Conservation (phyloP, 2,113 vertebrate species). For the Panthera leo region DNA sequence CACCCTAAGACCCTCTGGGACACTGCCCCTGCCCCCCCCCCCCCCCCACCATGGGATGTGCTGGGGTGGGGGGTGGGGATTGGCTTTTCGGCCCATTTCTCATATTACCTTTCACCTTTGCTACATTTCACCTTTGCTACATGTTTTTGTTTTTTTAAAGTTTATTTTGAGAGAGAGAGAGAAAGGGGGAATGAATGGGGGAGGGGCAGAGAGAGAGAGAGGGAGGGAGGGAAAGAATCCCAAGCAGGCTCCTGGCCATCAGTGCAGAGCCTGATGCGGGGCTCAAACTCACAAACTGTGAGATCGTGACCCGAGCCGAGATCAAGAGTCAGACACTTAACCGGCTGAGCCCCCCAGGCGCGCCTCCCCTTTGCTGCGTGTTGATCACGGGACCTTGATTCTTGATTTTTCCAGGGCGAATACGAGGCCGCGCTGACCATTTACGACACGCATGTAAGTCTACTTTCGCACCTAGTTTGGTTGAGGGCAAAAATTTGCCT, state of each 20-base stretch:
- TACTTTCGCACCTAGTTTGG: accelerated
- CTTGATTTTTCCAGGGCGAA: slow-evolving; percentile 88
- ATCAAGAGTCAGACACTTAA: too few relatives aligned
- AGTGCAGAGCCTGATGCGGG: too few relatives aligned
- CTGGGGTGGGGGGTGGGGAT: accelerated
- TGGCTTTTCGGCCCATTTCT: background rate
- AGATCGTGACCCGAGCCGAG: too few relatives aligned
- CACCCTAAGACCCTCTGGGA: accelerated
- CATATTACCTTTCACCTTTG: accelerated
- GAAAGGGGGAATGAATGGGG: accelerated
- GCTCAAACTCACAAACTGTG: too few relatives aligned
- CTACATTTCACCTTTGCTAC: too few relatives aligned
- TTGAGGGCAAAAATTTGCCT: accelerated
- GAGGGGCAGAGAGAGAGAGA: too few relatives aligned
- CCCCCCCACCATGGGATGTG: accelerated
- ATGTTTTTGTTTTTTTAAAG: too few relatives aligned
- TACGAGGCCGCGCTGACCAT: slow-evolving; percentile 93
- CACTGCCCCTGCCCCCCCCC: background rate
- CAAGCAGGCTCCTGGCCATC: too few relatives aligned
- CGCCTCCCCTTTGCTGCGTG: background rate
- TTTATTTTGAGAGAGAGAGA: too few relatives aligned
- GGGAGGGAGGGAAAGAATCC: too few relatives aligned
- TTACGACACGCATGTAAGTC: slow-evolving; percentile 92
- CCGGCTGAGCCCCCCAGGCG: too few relatives aligned
- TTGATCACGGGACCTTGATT: accelerated